Base-by-base conservation (phyloP, 2,113 vertebrate genomes). In the Candoia aspera region DNA sequence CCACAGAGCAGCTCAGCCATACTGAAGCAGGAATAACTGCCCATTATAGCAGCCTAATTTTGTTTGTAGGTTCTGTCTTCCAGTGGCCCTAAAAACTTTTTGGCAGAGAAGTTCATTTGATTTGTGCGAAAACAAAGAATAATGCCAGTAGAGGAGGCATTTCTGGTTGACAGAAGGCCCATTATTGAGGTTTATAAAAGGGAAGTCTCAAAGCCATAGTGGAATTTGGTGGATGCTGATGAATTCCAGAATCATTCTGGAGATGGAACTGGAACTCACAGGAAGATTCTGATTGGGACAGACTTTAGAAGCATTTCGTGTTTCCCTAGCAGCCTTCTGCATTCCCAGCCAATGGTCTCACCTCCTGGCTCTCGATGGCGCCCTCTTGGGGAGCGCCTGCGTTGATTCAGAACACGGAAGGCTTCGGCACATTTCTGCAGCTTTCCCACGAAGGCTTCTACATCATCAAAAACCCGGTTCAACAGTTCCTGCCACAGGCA, bases 381-480 rank as follows among this genome's bases (percentile, higher is more conserved):
- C n/a, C 95, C 97, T 87, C 97, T 98, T 93, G 98, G 98, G 90
- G 98, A 97, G 11, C 98, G 98, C 94, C 98, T 98, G 53, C 96
- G 97, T 87, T 98, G 98, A 92, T 96, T 96, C 91, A 99, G 96
- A 46, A 98, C 95, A 0, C 95, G 97, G 42, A 97, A 95, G 2
- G 99, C 98, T 92, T 99, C 98, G 0, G 98, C 98, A 0, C 97
- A 97, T 95, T 98, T 98, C 97, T 99, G 98, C 93, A 99, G 97
- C 91, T 97, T 98, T 0, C 91, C 96, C 93, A 99, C 98, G 89
- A 99, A 99, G 88, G 11, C 91, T 96, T 99, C 99, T 2, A 99
- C 98, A 91, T 99, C 98, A 4, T 98, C 98, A 1, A 99, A 98
- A 62, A 98, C 98, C 93, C 98, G 98, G 94, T 99, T 99, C 92